These are phyloP conservation scores for Propithecus perrieri DNA, from an alignment of 2,797 vertebrate genomes.

Conservation along the genomic window DNA sequence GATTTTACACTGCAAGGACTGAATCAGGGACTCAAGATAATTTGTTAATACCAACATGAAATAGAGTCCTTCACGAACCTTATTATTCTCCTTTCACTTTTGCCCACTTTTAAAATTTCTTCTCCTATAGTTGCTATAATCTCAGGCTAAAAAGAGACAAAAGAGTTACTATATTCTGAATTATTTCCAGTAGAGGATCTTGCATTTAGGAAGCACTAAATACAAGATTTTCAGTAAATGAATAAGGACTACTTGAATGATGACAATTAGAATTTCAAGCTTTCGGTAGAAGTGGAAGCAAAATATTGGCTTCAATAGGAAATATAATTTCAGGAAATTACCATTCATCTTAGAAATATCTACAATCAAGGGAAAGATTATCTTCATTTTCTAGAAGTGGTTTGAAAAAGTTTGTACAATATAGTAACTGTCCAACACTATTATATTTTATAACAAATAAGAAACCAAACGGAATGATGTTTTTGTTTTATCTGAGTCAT, in stretches of 20 bases:
- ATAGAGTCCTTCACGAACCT: background rate
- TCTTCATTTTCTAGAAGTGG: background rate
- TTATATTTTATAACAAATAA: conserved; percentile 4
- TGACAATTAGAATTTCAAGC: background rate
- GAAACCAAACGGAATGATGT: background rate
- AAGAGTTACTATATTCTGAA: background rate
- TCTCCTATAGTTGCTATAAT: background rate
- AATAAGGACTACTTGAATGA: background rate
- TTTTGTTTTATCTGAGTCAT: background rate
- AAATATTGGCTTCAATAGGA: background rate
- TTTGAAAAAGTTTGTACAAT: background rate
- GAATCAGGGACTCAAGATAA: background rate
- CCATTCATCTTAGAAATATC: background rate
- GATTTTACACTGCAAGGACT: background rate
- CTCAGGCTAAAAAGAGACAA: background rate
- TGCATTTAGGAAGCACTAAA: background rate
- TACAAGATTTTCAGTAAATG: background rate
- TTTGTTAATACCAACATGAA: background rate
- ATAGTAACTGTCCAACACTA: background rate
- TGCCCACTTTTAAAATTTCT: background rate
- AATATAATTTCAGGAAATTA: conserved; percentile 3
- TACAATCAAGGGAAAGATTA: background rate
- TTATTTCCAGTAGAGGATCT: background rate
- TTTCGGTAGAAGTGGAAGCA: background rate
- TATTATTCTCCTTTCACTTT: background rate